Evolutionary conservation across 1,140 invertebrate species (phyloP).

Genomic region (Zaprionus ornatus): DNA sequence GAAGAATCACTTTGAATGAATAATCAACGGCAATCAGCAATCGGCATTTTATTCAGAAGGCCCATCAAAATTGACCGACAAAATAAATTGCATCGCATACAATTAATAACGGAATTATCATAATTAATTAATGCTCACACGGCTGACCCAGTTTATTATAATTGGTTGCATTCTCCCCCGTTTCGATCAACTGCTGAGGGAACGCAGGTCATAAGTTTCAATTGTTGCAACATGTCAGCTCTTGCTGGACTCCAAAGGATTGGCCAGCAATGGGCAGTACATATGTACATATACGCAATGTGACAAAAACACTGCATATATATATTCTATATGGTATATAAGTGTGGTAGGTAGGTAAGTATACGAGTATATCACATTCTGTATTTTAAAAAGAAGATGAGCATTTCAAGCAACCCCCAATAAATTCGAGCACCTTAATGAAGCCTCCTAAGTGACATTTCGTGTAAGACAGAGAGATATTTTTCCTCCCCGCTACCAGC

Average conservation of each 20-base stretch:
- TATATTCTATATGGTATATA: not conserved
- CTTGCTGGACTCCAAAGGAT: not conserved
- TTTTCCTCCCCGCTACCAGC: not conserved
- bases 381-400: not conserved
- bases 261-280: not conserved
- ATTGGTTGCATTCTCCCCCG: constrained; percentile 1
- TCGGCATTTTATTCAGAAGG: constrained; percentile 21
- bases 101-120: constrained; percentile 42
- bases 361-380: not conserved
- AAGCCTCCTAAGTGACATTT: constrained; percentile 14
- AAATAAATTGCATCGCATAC: constrained; percentile 12
- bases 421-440: constrained; percentile 16
- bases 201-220: constrained; percentile 20
- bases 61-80: not conserved
- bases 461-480: constrained; percentile 2
- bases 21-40: constrained; percentile 32
- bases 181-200: not conserved
- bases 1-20: constrained; percentile 23
- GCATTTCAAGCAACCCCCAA: constrained; percentile 16
- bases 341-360: not conserved
- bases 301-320: not conserved
- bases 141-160: constrained; percentile 36
- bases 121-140: constrained; percentile 22
- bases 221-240: constrained; percentile 9
- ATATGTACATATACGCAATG: not conserved